A percentile compares a stretch with the other conserved stretches of the same genome.
These are phyloP conservation scores for Malurus cyaneus DNA, from an alignment of 2,113 vertebrate species.

Conservation along the genomic window DNA sequence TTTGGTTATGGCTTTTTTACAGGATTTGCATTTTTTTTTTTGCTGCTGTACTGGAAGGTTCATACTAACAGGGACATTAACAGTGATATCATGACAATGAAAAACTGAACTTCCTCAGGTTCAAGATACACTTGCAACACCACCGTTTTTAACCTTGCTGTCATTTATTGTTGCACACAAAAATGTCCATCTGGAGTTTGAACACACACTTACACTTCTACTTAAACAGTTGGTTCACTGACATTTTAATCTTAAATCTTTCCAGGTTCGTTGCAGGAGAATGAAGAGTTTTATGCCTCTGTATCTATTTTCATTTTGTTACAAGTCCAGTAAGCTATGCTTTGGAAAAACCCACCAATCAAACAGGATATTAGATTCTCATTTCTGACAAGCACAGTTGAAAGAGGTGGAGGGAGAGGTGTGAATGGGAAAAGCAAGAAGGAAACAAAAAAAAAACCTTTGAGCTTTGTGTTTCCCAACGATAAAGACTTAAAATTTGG, in stretches of 20 bases:
- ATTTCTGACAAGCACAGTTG: neutral
- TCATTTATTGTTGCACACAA: neutral
- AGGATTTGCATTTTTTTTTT: neutral
- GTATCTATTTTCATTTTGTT: neutral
- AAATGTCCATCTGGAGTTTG: neutral
- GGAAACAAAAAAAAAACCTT: neutral
- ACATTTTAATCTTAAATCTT: neutral
- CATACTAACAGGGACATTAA: neutral
- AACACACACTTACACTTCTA: neutral
- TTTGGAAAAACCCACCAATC: neutral
- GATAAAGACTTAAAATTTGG: neutral
- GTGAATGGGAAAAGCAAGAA: neutral
- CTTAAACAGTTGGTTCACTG: neutral
- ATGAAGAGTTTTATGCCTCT: neutral
- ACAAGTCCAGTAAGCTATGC: neutral
- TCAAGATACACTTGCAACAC: neutral
- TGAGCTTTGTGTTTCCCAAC: neutral
- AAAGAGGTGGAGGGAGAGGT: neutral
- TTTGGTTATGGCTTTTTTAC: neutral
- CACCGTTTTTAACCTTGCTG: neutral
- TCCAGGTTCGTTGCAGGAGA: neutral
- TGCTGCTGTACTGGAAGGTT: neutral
- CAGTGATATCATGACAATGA: neutral
- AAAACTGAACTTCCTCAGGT: neutral
- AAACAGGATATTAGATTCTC: neutral